Conservation (phyloP, 2,888 invertebrate genomes). For the Drosophila meridiana region DNA sequence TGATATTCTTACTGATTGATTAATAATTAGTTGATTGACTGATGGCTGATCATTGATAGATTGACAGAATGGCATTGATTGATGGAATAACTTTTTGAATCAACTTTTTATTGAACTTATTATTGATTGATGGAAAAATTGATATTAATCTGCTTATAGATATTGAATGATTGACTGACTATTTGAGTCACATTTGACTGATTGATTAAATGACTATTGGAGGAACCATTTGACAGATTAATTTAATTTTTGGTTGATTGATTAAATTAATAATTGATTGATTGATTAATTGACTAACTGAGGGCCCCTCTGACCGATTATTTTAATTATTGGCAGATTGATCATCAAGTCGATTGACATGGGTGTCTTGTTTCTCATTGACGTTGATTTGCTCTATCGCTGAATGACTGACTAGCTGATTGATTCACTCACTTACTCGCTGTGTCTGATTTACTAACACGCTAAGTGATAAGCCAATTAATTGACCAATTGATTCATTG, state of each 20-base stretch:
- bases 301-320: no score
- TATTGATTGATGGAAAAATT: not conserved
- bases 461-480: not conserved
- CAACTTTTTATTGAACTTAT: not conserved
- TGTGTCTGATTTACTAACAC: not conserved
- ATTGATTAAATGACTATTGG: not conserved
- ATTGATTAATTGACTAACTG: no score
- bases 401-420: not conserved
- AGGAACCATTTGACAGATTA: no score
- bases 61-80: no score
- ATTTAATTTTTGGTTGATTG: no score
- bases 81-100: no score
- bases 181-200: not conserved
- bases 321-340: no score
- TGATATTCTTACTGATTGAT: not conserved
- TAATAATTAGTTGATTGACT: not conserved
- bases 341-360: no score
- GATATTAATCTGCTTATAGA: not conserved
- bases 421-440: not conserved
- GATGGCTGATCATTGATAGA: not conserved
- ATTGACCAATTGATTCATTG: not conserved
- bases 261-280: no score
- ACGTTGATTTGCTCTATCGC: no score
- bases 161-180: not conserved
- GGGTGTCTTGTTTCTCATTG: no score